phyloP scores from a whole-genome alignment of 2,113 vertebrate genomes.

The Cygnus atratus region DNA sequence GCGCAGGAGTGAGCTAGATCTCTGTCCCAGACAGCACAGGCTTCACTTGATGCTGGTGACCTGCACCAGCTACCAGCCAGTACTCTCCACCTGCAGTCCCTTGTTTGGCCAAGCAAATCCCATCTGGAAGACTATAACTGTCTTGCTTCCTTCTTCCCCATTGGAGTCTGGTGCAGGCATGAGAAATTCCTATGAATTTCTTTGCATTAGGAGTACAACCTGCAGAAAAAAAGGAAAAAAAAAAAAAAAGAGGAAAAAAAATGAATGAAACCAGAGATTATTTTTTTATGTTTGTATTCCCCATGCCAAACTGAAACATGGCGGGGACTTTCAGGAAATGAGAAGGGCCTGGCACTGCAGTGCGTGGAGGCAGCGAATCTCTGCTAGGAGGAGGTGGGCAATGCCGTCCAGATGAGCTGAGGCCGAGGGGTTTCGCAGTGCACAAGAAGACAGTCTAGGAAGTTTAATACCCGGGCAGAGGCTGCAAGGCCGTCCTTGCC shows the following conservation, averaged over 20 bases:
- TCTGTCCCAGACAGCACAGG: fast-evolving
- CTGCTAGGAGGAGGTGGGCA: background rate
- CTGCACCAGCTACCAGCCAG: background rate
- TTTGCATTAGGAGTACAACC: background rate
- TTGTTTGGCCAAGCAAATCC: background rate
- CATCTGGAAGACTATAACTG: background rate
- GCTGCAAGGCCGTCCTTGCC: background rate
- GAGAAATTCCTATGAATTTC: background rate
- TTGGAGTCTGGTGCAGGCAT: background rate
- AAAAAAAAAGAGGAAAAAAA: no score
- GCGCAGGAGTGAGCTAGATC: background rate
- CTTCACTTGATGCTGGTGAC: background rate
- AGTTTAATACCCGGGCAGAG: background rate
- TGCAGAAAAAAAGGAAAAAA: background rate
- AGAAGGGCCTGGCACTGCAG: background rate
- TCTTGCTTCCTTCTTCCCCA: background rate
- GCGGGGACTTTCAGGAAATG: background rate
- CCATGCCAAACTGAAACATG: fast-evolving
- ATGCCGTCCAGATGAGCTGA: fast-evolving
- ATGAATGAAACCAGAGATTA: no score
- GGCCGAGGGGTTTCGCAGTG: fast-evolving
- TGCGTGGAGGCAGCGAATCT: no score
- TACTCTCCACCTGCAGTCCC: background rate
- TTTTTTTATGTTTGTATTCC: background rate
- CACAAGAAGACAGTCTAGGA: background rate